Evolutionary conservation across 2,797 vertebrate genomes (phyloP), one percentile per base, ranked within the genome.

Genomic region (Tinamus major): DNA sequence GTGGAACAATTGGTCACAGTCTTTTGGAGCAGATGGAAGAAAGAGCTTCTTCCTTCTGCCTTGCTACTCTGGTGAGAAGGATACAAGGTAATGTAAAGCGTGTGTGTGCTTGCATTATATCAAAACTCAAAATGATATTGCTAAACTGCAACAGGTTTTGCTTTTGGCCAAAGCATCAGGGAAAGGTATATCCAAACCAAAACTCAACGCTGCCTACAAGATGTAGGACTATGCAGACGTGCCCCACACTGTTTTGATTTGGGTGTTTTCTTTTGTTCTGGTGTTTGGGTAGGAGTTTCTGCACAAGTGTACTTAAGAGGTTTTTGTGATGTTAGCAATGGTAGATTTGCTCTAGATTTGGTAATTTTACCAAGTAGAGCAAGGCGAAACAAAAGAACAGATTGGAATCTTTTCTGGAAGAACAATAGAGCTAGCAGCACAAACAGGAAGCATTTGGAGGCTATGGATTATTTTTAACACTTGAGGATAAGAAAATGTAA

Each of bases 21-120:
- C 27, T 77, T 62, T 69, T 55, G 42, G 31, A 77, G 48, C 55
- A 78, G 58, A 42, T 58, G 58, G 69, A 61, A 75, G 61, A 39
- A 80, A 35, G 75, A 81, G 0, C 59, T 65, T 44, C 71, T 86
- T 4, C 1, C 42, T 29, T 61, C 67, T 82, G 35, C 41, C 0
- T 85, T 86, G 9, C 9, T 27, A 2, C 10, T 70, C 42, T 19
- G 29, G 42, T 63, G 29, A 69, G 69, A 64, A 68, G 33, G 79
- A 80, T 58, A 55, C 58, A 78, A 88, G 75, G 80, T 86, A 87
- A 81, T 9, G 14, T 37, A 55, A 55, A 44, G 2, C n/a, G 24
- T 81, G 63, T 39, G 55, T 1, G 0, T 69, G 51, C 35, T 84
- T 76, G 49, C 0, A 0, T 71, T 69, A 0, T n/a, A 15, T 64